Conservation (phyloP, 1,140 invertebrate species). For the Anagrus nilaparvatae region DNA sequence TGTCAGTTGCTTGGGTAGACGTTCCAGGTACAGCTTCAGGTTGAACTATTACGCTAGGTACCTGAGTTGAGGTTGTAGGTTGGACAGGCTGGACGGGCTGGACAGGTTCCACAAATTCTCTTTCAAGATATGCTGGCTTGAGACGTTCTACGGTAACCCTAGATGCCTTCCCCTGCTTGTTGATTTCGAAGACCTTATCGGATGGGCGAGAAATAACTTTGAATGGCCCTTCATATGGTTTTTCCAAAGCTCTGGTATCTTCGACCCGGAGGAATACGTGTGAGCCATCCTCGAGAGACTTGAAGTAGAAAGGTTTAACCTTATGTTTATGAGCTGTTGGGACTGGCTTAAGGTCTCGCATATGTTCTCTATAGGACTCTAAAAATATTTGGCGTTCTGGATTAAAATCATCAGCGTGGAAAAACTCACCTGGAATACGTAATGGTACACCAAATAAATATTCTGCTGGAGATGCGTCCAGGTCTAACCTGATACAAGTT, state of each 20-base stretch:
- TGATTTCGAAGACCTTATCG: conserved; percentile 14
- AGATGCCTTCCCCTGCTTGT: no score
- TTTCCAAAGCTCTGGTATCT: conserved; percentile 1
- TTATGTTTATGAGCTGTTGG: not conserved
- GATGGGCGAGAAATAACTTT: conserved; percentile 2
- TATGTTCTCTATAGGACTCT: conserved; percentile 2
- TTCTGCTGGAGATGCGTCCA: conserved; percentile 5
- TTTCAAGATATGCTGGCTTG: no score
- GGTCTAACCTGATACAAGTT: not conserved
- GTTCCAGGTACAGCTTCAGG: no score
- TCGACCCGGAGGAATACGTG: conserved; percentile 14
- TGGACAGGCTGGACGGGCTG: no score
- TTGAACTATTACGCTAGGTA: no score
- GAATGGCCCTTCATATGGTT: conserved; percentile 12
- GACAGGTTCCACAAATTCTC: no score
- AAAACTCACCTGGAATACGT: conserved; percentile 12
- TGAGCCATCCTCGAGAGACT: not conserved
- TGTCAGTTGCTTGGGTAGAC: no score
- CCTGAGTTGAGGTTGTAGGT: no score
- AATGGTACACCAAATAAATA: not conserved
- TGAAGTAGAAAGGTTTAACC: conserved; percentile 6
- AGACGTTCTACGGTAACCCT: no score
- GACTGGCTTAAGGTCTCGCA: not conserved
- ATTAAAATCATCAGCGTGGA: conserved; percentile 1
- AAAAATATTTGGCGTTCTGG: not conserved